Evolutionary conservation across 2,888 invertebrate species (phyloP).

Genomic region (Agriotes lineatus): DNA sequence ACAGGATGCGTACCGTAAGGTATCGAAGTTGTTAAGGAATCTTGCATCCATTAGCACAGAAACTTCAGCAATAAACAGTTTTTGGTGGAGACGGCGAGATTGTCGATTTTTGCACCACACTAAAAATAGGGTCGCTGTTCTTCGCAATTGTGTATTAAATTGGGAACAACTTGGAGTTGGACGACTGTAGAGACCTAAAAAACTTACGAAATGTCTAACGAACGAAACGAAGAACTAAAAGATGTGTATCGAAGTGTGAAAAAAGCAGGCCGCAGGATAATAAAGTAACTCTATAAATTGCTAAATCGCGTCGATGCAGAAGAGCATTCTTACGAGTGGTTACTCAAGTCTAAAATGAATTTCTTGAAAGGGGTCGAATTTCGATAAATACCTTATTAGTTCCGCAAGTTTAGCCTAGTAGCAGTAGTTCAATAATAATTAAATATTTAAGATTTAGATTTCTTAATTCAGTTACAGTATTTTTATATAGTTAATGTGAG

Average conservation of each 20-base stretch:
- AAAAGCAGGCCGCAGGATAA: slow-evolving; percentile 40
- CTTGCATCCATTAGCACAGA: neutral
- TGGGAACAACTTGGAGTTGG: slow-evolving; percentile 6
- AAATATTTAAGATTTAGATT: too few species aligned
- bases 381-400: too few species aligned
- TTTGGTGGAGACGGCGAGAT: slow-evolving; percentile 1
- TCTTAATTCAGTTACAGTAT: too few species aligned
- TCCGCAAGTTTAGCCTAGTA: too few species aligned
- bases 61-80: neutral
- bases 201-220: slow-evolving; percentile 38
- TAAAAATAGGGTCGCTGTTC: slow-evolving; percentile 9
- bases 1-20: slow-evolving; percentile 12
- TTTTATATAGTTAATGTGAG: too few species aligned
- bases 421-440: too few species aligned
- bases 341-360: neutral
- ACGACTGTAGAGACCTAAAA: slow-evolving; percentile 35
- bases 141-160: neutral
- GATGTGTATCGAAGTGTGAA: slow-evolving; percentile 41
- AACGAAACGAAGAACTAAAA: slow-evolving; percentile 36
- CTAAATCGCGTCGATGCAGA: slow-evolving; percentile 29
- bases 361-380: too few species aligned
- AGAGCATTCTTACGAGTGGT: slow-evolving; percentile 8
- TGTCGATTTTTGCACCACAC: neutral
- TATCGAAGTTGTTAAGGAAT: too few species aligned
- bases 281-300: slow-evolving; percentile 40